phyloP scores from a whole-genome alignment of 2,888 invertebrate species.

The Slavum lentiscoides region DNA sequence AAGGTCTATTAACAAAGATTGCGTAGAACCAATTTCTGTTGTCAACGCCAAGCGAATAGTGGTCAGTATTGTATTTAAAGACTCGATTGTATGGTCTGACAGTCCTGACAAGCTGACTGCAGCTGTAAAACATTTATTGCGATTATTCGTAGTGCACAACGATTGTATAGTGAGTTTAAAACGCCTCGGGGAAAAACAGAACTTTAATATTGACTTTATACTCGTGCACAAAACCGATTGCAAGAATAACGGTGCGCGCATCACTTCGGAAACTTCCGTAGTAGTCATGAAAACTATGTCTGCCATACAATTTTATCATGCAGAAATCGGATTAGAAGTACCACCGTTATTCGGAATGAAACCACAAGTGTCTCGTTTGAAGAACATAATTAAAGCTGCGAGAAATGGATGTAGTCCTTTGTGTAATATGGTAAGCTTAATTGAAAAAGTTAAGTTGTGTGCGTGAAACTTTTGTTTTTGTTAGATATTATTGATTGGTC shows the following conservation, averaged over 20 bases:
- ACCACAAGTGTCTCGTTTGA: slow-evolving; percentile 26
- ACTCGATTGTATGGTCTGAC: slow-evolving; percentile 29
- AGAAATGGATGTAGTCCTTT: slow-evolving; percentile 14
- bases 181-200: not conserved
- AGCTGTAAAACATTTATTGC: not conserved
- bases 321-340: slow-evolving; percentile 23
- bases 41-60: slow-evolving; percentile 2
- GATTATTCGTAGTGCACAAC: slow-evolving; percentile 31
- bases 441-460: not conserved
- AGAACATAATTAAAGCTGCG: slow-evolving; percentile 34
- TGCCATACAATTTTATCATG: slow-evolving; percentile 39
- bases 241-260: slow-evolving; percentile 41
- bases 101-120: not conserved
- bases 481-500: slow-evolving; percentile 63
- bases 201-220: slow-evolving; percentile 46
- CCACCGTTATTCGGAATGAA: slow-evolving; percentile 16
- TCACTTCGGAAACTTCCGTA: slow-evolving; percentile 42
- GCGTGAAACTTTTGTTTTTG: slow-evolving; percentile 56
- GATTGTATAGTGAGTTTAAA: slow-evolving; percentile 33
- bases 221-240: slow-evolving; percentile 51
- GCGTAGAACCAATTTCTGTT: slow-evolving; percentile 23
- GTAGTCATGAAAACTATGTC: slow-evolving; percentile 42
- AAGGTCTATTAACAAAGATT: not conserved
- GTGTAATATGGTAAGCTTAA: slow-evolving; percentile 28
- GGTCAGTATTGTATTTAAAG: slow-evolving; percentile 39